Conservation (phyloP, 2,888 invertebrate genomes). For the Monoplex corrugatus region DNA sequence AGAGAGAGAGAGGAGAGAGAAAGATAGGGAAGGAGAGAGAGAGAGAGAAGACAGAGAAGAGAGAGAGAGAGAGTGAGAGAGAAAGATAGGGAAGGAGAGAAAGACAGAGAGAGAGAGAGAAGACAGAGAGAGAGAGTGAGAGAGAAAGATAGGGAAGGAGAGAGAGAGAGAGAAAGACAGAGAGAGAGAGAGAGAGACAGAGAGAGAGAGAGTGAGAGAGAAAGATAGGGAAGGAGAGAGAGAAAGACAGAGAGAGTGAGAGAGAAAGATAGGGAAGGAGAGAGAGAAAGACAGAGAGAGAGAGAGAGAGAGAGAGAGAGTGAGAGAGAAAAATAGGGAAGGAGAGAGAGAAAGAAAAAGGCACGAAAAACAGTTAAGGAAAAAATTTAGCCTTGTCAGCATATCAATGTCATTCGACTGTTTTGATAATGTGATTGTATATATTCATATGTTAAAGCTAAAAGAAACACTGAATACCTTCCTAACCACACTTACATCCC, state of each 20-base stretch:
- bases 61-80: not conserved
- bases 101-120: too few species aligned
- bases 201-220: constrained; percentile 33
- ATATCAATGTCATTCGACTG: too few species aligned
- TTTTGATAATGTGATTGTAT: too few species aligned
- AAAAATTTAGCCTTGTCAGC: too few species aligned
- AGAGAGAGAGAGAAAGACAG: constrained; percentile 25
- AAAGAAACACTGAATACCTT: too few species aligned
- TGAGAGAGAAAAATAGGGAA: not conserved
- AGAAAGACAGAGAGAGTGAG: not conserved
- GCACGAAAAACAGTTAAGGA: not conserved
- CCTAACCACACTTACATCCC: too few species aligned
- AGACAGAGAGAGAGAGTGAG: not conserved
- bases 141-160: constrained; percentile 36
- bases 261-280: not conserved
- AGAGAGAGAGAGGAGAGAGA: constrained; percentile 1
- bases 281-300: constrained; percentile 43
- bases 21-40: not conserved
- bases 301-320: constrained; percentile 36
- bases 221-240: not conserved
- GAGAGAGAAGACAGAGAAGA: not conserved
- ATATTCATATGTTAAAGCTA: too few species aligned
- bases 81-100: not conserved
- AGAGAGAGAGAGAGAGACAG: constrained; percentile 38
- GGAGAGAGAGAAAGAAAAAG: not conserved